These are phyloP conservation scores for Acanthosoma haemorrhoidale DNA, from an alignment of 2,888 invertebrate genomes.

Conservation along the genomic window DNA sequence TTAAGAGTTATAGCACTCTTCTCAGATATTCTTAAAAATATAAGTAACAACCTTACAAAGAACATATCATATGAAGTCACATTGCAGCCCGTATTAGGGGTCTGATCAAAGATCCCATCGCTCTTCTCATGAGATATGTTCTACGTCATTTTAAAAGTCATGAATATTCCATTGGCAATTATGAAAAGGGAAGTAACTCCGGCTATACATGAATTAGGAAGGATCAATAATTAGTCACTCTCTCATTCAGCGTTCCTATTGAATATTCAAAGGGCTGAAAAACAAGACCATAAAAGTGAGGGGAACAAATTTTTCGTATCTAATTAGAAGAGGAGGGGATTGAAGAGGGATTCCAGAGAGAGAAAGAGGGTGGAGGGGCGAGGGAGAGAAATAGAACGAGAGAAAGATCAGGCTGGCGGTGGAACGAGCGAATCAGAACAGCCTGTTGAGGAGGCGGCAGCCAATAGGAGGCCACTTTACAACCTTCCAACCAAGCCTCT, in stretches of 20 bases:
- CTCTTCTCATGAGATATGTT: no score
- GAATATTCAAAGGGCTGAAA: slow-evolving; percentile 2
- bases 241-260: slow-evolving; percentile 1
- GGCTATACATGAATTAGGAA: background rate
- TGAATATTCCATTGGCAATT: no score
- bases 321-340: slow-evolving; percentile 1
- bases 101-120: no score
- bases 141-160: background rate
- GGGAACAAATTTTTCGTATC: slow-evolving; percentile 10
- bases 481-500: background rate
- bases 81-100: no score
- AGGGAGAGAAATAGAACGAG: slow-evolving; percentile 27
- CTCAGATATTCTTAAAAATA: no score
- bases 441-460: background rate
- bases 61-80: no score
- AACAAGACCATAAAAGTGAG: slow-evolving; percentile 12
- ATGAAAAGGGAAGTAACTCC: background rate
- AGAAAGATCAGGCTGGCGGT: background rate
- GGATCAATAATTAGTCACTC: slow-evolving; percentile 11
- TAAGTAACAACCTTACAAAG: no score
- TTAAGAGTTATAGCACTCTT: no score
- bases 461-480: slow-evolving; percentile 4
- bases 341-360: slow-evolving; percentile 12
- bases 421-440: slow-evolving; percentile 10
- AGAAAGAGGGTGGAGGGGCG: slow-evolving; percentile 22